These are phyloP conservation scores for Lacerta viridis DNA, from an alignment of 2,797 vertebrate species.

Conservation along the genomic window DNA sequence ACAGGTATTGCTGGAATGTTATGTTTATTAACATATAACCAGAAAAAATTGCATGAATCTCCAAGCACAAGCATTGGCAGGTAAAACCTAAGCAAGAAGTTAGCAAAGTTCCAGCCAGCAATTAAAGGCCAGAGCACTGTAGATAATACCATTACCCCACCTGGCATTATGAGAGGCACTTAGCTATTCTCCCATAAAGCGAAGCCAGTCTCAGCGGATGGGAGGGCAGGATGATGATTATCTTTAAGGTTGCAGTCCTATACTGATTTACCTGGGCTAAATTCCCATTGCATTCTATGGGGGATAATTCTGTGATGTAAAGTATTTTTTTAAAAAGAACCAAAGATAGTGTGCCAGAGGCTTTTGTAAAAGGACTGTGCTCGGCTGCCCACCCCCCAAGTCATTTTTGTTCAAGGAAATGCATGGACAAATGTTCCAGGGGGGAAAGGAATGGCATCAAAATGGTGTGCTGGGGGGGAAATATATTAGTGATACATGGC, in stretches of 20 bases:
- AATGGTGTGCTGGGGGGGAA: background rate
- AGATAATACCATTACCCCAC: too few relatives aligned
- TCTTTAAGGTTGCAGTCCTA: background rate
- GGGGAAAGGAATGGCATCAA: background rate
- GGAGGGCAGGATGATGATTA: background rate
- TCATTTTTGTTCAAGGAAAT: background rate
- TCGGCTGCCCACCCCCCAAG: background rate
- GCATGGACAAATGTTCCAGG: background rate
- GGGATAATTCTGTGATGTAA: too few relatives aligned
- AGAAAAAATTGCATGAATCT: too few relatives aligned
- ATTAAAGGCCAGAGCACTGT: too few relatives aligned
- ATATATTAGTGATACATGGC: conserved; percentile 21
- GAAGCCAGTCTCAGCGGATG: too few relatives aligned
- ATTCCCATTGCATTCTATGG: background rate
- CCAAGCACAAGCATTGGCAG: too few relatives aligned
- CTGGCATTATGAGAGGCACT: too few relatives aligned
- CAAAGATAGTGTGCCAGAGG: conserved; percentile 44
- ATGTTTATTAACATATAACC: too few relatives aligned
- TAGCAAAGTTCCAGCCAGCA: too few relatives aligned
- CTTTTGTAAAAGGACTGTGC: background rate
- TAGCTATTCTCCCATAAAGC: too few relatives aligned
- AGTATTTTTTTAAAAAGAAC: background rate
- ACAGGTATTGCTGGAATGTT: too few relatives aligned
- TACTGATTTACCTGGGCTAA: background rate
- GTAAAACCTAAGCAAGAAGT: too few relatives aligned